These are phyloP conservation scores for Popillia japonica DNA, from an alignment of 1,140 invertebrate species.

Conservation along the genomic window DNA sequence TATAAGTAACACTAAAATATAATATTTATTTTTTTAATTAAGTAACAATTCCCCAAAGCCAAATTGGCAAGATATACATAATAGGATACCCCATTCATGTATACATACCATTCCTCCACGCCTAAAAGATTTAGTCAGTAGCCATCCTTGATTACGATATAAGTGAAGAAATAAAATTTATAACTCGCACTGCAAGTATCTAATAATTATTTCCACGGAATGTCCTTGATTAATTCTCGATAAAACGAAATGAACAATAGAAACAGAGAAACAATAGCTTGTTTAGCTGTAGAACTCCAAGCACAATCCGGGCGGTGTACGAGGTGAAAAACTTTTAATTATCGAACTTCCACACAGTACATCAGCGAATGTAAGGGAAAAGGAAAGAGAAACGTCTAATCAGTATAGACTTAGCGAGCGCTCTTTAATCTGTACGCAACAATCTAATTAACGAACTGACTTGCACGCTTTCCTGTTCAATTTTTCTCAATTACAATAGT, in stretches of 20 bases:
- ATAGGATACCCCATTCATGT: background rate
- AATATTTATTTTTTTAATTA: background rate
- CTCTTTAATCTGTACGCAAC: conserved; percentile 8
- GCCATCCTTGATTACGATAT: background rate
- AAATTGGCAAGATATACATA: background rate
- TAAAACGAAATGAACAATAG: conserved; percentile 10
- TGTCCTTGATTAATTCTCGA: conserved; percentile 18
- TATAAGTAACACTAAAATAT: background rate
- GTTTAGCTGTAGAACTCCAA: background rate
- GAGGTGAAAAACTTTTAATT: conserved; percentile 1
- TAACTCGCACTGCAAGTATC: background rate
- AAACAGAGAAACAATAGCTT: background rate
- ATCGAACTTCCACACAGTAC: background rate
- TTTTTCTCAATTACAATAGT: conserved; percentile 15
- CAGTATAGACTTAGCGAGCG: background rate
- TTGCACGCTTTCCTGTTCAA: conserved; percentile 1
- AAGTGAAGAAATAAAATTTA: conserved; percentile 1
- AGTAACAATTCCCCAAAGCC: too few relatives aligned
- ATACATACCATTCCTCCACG: background rate
- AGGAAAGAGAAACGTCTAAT: background rate
- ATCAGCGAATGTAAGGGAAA: background rate
- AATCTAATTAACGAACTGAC: conserved; percentile 11
- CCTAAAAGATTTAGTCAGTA: background rate
- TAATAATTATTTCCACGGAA: conserved; percentile 1
- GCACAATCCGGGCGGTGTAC: background rate